Evolutionary conservation across 2,888 invertebrate genomes (phyloP).

Genomic region (Volucella inanis): DNA sequence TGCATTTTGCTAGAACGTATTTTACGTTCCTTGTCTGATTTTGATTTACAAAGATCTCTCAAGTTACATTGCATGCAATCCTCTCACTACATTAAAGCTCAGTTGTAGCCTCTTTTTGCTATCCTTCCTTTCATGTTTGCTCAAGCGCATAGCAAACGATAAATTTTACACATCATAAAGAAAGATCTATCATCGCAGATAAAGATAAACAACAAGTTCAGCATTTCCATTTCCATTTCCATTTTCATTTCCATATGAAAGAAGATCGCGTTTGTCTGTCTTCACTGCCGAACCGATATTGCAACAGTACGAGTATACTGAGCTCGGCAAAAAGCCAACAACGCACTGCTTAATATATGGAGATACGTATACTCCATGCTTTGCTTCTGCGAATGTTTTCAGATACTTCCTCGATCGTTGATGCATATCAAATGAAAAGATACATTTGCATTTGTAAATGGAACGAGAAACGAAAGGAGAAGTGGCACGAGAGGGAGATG

Average conservation of each 20-base stretch:
- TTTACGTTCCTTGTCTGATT: no score
- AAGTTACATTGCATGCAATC: no score
- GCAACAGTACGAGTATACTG: conserved; percentile 37
- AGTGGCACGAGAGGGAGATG: not conserved
- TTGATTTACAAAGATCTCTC: no score
- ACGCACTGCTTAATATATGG: conserved; percentile 8
- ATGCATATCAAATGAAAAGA: conserved; percentile 72
- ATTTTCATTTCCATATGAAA: conserved; percentile 51
- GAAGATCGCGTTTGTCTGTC: conserved; percentile 63
- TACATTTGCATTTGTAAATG: conserved; percentile 68
- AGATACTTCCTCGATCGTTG: conserved; percentile 73
- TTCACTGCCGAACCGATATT: conserved; percentile 25
- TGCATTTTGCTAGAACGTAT: no score
- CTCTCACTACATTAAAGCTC: no score
- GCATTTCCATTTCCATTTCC: conserved; percentile 16
- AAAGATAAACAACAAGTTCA: conserved; percentile 64
- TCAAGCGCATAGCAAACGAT: conserved; percentile 64
- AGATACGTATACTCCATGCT: not conserved
- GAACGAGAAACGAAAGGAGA: not conserved
- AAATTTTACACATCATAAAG: conserved; percentile 73
- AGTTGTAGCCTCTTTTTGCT: no score
- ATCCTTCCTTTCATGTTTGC: conserved; percentile 22
- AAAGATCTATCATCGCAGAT: conserved; percentile 67
- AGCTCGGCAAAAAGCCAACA: conserved; percentile 12
- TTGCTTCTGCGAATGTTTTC: not conserved